Evolutionary conservation across 2,113 vertebrate genomes (phyloP).

Genomic region (Perca flavescens): DNA sequence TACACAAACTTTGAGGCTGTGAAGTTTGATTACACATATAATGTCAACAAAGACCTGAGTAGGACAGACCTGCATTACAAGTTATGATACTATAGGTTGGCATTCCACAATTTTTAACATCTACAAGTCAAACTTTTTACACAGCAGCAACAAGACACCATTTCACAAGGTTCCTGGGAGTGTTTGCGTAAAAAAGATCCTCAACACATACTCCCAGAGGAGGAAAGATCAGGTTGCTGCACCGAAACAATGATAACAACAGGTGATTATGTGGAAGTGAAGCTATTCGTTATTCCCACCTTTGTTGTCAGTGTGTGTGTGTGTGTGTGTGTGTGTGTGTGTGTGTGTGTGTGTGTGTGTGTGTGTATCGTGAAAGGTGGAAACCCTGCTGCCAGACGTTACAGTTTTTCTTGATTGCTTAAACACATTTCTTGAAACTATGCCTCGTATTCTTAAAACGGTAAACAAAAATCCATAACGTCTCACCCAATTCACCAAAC

Average conservation of each 20-base stretch:
- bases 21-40: conserved; percentile 15
- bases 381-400: not conserved
- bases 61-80: conserved; percentile 36
- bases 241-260: conserved; percentile 61
- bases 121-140: not conserved
- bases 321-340: conserved; percentile 21
- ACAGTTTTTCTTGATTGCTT: no score
- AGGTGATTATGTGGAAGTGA: conserved; percentile 54
- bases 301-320: conserved; percentile 41
- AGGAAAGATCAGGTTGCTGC: conserved; percentile 68
- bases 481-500: no score
- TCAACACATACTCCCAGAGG: not conserved
- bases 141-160: conserved; percentile 19
- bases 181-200: conserved; percentile 5
- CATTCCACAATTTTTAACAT: not conserved
- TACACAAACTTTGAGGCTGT: conserved; percentile 24
- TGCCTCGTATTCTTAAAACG: no score
- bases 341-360: conserved; percentile 13
- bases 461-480: no score
- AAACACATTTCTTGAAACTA: no score
- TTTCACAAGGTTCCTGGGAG: conserved; percentile 15
- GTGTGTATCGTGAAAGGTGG: not conserved
- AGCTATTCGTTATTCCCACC: conserved; percentile 48
- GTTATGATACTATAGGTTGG: not conserved
- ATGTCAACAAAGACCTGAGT: conserved; percentile 22